Evolutionary conservation across 1,140 invertebrate species (phyloP).

Genomic region (Odontomachus brunneus): DNA sequence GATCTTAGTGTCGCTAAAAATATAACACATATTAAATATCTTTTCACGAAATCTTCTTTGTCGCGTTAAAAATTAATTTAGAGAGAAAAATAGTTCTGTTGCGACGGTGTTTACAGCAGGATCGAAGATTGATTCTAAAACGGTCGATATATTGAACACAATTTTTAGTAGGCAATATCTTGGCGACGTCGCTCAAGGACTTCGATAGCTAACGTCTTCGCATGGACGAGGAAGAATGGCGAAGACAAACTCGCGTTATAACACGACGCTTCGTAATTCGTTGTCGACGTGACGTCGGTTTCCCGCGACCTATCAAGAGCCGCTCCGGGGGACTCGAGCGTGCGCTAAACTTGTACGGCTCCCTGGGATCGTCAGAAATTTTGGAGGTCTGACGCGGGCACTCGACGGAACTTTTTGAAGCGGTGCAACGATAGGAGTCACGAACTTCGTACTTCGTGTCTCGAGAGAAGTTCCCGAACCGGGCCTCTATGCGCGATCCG

Average conservation of each 20-base stretch:
- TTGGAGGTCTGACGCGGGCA: constrained; percentile 40
- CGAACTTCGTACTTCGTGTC: constrained; percentile 43
- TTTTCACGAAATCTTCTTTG: background rate
- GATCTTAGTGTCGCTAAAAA: background rate
- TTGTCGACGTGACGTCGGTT: constrained; percentile 33
- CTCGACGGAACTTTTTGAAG: constrained; percentile 48
- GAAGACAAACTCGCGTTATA: constrained; percentile 28
- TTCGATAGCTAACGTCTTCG: constrained; percentile 20
- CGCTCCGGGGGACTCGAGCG: constrained; percentile 7
- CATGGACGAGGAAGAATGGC: constrained; percentile 39
- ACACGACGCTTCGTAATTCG: constrained; percentile 42
- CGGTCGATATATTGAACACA: background rate
- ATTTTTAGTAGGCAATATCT: constrained; percentile 50
- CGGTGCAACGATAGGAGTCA: constrained; percentile 28
- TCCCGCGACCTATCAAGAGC: constrained; percentile 6
- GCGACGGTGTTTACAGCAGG: background rate
- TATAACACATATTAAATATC: background rate
- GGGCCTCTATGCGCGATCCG: constrained; percentile 16
- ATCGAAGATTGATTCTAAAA: background rate
- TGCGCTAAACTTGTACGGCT: constrained; percentile 40
- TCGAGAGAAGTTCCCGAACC: constrained; percentile 14
- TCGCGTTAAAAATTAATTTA: background rate
- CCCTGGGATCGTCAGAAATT: constrained; percentile 32
- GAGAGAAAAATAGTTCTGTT: background rate
- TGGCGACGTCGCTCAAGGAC: constrained; percentile 45